Conservation (phyloP, 2,888 invertebrate genomes). For the Tuberolachnus salignus region DNA sequence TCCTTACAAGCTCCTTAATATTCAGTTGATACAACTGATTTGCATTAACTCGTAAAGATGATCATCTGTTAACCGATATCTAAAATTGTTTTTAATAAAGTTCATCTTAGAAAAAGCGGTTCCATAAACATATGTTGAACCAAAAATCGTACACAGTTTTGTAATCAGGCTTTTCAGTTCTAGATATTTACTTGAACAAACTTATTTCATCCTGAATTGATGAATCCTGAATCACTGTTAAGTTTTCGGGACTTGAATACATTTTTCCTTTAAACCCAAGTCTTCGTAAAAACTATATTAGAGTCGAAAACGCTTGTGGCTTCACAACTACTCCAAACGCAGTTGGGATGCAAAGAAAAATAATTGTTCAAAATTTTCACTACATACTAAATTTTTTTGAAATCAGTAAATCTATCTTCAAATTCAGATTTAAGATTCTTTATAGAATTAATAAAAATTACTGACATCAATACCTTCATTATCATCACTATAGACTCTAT, state of each 20-base stretch:
- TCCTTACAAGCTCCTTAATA: too few species aligned
- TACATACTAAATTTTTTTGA: too few species aligned
- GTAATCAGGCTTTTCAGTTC: conserved; percentile 33
- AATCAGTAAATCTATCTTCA: too few species aligned
- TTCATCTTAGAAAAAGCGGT: too few species aligned
- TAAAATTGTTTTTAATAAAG: too few species aligned
- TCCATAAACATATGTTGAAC: conserved; percentile 24
- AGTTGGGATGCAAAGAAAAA: conserved; percentile 38
- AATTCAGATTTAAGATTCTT: too few species aligned
- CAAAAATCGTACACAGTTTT: conserved; percentile 54
- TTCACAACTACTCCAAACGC: conserved; percentile 38
- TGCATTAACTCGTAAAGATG: too few species aligned
- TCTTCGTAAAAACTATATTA: conserved; percentile 60
- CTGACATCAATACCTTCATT: too few species aligned
- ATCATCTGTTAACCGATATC: too few species aligned
- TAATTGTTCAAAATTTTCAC: conserved; percentile 57
- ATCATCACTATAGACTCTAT: too few species aligned
- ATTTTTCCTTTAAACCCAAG: conserved; percentile 55
- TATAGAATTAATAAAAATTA: too few species aligned
- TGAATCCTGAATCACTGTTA: conserved; percentile 44
- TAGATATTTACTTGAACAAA: conserved; percentile 38
- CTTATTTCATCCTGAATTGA: conserved; percentile 54
- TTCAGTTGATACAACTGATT: too few species aligned
- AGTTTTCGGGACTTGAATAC: conserved; percentile 39
- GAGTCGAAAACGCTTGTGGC: conserved; percentile 53